A percentile compares a stretch with the other conserved stretches of the same genome.
Evolutionary conservation across 2,888 invertebrate genomes (phyloP).

Genomic region (Limnephilus lunatus): DNA sequence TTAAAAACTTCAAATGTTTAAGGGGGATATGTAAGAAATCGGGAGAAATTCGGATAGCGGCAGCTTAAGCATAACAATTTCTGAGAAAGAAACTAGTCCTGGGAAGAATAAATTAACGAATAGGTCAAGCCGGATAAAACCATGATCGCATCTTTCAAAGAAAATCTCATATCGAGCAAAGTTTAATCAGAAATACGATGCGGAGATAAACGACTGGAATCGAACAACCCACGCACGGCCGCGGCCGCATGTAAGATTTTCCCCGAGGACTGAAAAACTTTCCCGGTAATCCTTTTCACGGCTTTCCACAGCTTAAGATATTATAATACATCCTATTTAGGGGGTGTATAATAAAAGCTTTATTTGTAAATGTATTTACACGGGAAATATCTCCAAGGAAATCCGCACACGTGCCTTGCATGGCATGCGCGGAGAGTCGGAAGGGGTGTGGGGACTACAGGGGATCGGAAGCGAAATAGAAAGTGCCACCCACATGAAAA

Average conservation of each 20-base stretch:
- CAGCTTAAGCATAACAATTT: background rate
- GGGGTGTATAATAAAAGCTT: background rate
- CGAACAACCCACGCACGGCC: conserved; percentile 37
- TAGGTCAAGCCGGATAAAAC: background rate
- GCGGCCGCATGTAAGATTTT: background rate
- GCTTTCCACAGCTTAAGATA: conserved; percentile 35
- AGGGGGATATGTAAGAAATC: no score
- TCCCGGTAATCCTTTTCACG: conserved; percentile 41
- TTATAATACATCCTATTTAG: conserved; percentile 16
- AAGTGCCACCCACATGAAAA: background rate
- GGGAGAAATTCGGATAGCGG: no score
- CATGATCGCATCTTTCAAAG: background rate
- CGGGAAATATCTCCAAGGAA: conserved; percentile 8
- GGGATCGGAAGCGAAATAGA: background rate
- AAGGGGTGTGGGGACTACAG: background rate
- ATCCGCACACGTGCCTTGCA: conserved; percentile 8
- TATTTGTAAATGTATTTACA: background rate
- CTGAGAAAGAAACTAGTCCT: background rate
- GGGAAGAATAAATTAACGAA: background rate
- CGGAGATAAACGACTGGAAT: conserved; percentile 11
- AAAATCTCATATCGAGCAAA: conserved; percentile 16
- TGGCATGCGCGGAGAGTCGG: no score
- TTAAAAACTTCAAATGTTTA: no score
- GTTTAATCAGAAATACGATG: conserved; percentile 15
- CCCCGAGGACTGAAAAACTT: conserved; percentile 16